These are phyloP conservation scores for Acinonyx jubatus DNA, from an alignment of 2,113 vertebrate genomes.

Conservation along the genomic window DNA sequence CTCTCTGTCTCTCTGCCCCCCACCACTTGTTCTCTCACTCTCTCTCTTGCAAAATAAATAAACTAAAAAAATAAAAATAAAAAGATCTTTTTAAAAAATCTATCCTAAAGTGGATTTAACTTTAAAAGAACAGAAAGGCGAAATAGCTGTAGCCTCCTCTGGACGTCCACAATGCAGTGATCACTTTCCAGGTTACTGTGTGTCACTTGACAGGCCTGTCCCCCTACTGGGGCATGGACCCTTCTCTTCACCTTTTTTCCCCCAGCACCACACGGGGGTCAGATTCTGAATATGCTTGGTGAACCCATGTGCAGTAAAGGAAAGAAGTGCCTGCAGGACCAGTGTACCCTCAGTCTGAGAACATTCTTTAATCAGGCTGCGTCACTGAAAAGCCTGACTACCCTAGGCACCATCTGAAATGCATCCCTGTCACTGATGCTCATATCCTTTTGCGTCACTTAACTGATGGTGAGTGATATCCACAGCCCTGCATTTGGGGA, in stretches of 20 bases:
- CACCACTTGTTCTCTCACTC: too few relatives aligned
- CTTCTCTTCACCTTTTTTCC: background rate
- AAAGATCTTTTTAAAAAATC: too few relatives aligned
- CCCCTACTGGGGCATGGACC: background rate
- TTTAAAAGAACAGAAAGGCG: background rate
- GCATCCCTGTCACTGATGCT: background rate
- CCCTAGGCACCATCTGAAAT: too few relatives aligned
- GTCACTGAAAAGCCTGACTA: background rate
- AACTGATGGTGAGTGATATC: too few relatives aligned
- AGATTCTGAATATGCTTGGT: background rate
- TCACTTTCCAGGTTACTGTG: background rate
- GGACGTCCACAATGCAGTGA: too few relatives aligned
- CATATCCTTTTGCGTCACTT: too few relatives aligned
- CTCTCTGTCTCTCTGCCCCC: too few relatives aligned
- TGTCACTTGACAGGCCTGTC: background rate
- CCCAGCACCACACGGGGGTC: accelerated
- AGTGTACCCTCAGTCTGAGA: accelerated
- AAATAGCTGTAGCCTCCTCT: background rate
- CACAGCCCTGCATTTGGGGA: too few relatives aligned
- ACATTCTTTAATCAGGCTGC: background rate
- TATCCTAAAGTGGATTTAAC: background rate
- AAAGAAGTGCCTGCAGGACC: background rate
- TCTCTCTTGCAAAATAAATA: too few relatives aligned
- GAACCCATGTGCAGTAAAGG: background rate
- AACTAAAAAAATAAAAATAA: too few relatives aligned